phyloP scores from a whole-genome alignment of 2,797 vertebrate genomes.

The Oreochromis grahami region DNA sequence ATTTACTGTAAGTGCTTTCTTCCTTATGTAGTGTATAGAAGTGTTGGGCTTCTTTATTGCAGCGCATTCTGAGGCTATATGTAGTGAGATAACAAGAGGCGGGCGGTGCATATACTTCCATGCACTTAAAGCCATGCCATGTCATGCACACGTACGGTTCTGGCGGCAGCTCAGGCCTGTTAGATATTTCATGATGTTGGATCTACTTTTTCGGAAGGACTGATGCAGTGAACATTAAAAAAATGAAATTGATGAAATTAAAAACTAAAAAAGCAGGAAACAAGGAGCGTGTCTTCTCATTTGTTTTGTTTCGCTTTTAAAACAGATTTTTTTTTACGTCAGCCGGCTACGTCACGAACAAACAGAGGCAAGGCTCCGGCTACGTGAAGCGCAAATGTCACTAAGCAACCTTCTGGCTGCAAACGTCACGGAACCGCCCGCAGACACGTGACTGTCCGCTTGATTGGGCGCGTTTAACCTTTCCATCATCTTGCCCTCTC shows the following conservation, averaged over 20 bases:
- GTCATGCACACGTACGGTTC: constrained; percentile 49
- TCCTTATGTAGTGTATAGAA: neutral
- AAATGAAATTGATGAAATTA: neutral
- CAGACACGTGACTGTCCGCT: neutral
- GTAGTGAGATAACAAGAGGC: constrained; percentile 40
- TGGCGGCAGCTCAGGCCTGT: constrained; percentile 6
- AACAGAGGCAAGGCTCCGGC: neutral
- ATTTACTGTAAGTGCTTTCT: neutral
- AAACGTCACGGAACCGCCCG: neutral
- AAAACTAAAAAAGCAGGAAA: neutral
- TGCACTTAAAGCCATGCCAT: constrained; percentile 64
- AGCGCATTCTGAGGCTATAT: constrained; percentile 8
- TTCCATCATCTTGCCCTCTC: neutral
- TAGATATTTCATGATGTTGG: constrained; percentile 9
- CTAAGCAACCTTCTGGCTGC: neutral
- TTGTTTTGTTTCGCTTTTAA: neutral
- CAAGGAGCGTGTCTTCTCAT: neutral
- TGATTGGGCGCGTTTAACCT: neutral
- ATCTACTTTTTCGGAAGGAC: neutral
- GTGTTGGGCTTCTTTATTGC: neutral
- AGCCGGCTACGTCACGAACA: neutral
- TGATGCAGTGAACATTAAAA: neutral
- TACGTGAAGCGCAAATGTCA: neutral
- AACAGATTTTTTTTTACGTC: neutral
- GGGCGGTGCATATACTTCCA: neutral